Base-by-base conservation (phyloP, 2,797 vertebrate genomes). In the Tarsius wallacei region DNA sequence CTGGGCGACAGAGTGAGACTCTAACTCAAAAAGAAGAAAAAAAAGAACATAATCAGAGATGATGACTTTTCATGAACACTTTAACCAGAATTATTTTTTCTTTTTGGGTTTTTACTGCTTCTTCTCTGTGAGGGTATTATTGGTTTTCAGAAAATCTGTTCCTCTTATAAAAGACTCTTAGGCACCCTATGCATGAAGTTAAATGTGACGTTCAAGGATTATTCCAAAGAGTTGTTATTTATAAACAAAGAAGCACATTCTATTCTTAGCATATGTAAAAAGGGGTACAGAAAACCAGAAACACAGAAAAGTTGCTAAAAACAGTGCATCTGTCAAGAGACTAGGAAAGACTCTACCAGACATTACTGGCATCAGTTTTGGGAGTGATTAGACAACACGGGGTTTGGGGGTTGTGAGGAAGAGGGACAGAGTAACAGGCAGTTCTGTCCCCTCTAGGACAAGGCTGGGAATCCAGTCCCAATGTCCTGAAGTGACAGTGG, bases 11-110 rank as follows among this genome's bases (percentile, higher is more conserved):
- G 42, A 42, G 42, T 42, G 42, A 42, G 42, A 42, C 42, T 42
- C 42, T 6, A 42, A 42, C 42, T 42, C 42, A 42, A 42, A 42
- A 42, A 42, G 5, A 42, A 42, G 5, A 42, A 42, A 42, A 42
- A 42, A 42, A 42, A 59, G 55, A 86, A 84, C 16, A 97, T 70
- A 68, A 76, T 66, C 53, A 55, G 76, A 82, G 78, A 84, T 24
- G 31, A 1, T 1, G 14, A 47, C 53, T 55, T 70, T 70, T 76
- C 61, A n/a, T 9, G 33, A 76, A 85, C 12, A 17, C 28, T 42
- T 68, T 57, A n/a, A 55, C 4, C 13, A 77, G 61, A 63, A 84
- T 64, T 57, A 64, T 16, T 82, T 78, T 42, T 53, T 42, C 10
- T 66, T 4, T 36, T 0, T 12, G 55, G 33, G 57, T 11, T 85